Base-by-base conservation (phyloP, 1,140 invertebrate species). In the Aphaenogaster rudis region DNA sequence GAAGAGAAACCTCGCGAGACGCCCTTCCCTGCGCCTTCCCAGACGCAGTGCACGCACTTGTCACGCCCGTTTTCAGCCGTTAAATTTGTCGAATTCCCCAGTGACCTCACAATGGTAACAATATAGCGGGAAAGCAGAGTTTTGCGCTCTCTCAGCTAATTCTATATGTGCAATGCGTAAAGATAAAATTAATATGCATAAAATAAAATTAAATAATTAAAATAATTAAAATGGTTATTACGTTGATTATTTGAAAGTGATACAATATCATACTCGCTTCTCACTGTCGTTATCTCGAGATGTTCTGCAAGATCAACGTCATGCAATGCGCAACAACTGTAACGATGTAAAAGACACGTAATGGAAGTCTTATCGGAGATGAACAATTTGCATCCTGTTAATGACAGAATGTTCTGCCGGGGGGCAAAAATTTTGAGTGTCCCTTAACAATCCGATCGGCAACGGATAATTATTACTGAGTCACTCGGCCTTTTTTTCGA, bases 61-160 rank as follows among this genome's bases (percentile, higher is more conserved):
- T 88, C 86, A 86, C 78, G 48, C 39, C 77, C 74, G 63, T 86
- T 71, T 87, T 81, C 88, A 71, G 79, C 90, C 90, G 90, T 91
- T 91, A 90, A 91, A 76, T 90, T 74, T 90, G 71, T 82, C 89
- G 71, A 76, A 91, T 90, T 90, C 82, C 77, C 72, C 74, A 36
- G 45, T 71, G 81, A 61, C 82, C 82, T 63, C 28, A 15, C 72
- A 59, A 59, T 13, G 39, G 17, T 52, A 39, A 82, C 42, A 13
- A 76, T 21, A 17, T 9, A 15, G 42, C 50, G 13, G 39, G 36
- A 66, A 67, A 59, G 36, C 45, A 11, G 36, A 66, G 15, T n/a
- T 61, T 50, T 50, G 17, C 33, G 3, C 36, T 15, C 13, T 21
- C 5, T 39, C 39, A 17, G 17, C 1, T 42, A 17, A 45, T 61